Conservation (phyloP, 2,888 invertebrate genomes). For the Choreutis nemorana region DNA sequence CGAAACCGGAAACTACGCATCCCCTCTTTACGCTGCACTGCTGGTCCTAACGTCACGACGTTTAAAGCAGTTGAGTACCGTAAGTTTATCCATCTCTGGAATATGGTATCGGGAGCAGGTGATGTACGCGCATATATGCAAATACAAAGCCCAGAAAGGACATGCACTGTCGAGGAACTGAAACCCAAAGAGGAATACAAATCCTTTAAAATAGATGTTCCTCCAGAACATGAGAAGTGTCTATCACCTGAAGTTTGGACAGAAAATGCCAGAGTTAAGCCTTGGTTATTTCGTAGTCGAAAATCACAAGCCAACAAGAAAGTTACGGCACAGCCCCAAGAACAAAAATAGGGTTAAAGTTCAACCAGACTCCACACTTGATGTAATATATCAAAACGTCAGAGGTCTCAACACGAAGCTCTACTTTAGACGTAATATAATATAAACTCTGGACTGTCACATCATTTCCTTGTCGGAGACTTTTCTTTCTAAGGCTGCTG, state of each 20-base stretch:
- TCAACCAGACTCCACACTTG: background rate
- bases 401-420: slow-evolving; percentile 4
- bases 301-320: too few species aligned
- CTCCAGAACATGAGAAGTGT: background rate
- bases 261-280: background rate
- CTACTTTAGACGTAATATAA: too few species aligned
- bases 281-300: too few species aligned
- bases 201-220: slow-evolving; percentile 1
- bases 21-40: background rate
- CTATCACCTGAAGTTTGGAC: background rate
- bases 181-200: too few species aligned
- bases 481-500: background rate
- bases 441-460: background rate
- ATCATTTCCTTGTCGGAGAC: background rate
- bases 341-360: too few species aligned
- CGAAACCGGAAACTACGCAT: background rate
- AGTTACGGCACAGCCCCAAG: too few species aligned
- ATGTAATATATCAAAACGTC: slow-evolving; percentile 3
- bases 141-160: background rate
- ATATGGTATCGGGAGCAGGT: background rate
- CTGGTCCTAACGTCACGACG: background rate
- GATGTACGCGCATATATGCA: background rate
- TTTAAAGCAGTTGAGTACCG: background rate
- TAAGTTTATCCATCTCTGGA: background rate
- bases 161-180: background rate